Base-by-base conservation (phyloP, 2,113 vertebrate genomes). In the Cynoglossus semilaevis region DNA sequence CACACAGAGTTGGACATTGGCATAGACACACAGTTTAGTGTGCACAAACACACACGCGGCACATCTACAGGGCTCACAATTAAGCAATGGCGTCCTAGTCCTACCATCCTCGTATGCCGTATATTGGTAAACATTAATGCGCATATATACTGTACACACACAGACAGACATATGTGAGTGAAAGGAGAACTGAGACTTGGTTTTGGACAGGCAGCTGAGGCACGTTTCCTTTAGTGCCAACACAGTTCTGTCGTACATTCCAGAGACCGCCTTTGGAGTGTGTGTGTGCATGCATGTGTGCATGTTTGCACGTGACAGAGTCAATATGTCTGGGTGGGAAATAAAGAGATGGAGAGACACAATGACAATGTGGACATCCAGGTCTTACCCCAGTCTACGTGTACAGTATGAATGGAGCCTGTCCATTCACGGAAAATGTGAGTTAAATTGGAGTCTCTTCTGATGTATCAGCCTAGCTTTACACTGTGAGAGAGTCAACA, bases 261-360 rank as follows among this genome's bases (percentile, higher is more conserved):
- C 85, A 67, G 62, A 19, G 66, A 83, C 64, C 72, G 85, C 86
- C 87, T 87, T 84, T 83, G 86, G 90, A 89, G 89, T 90, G 84
- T 57, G 67, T 15, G 49, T 15, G 10, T 16, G 49, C 16, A 34
- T 36, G 5, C 63, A 29, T 72, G 70, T 52, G 67, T 58, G 22
- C 62, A 59, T 71, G 81, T 72, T 63, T 79, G 76, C 69, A 65
- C 58, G 74, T 78, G 69, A 76, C 65, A 36, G 51, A 29, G 58
- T 70, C 56, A 14, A 54, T 65, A 18, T 55, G 47, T 72, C 70
- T 70, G 54, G 60, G 52, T 78, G 73, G 54, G 53, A 78, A 62
- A 34, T 12, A 8, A 18, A 57, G 42, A 67, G 45, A 48, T 15
- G 7, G 35, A 48, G 51, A 15, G 56, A 36, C 53, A 19, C 45